Base-by-base conservation (phyloP, 2,113 vertebrate genomes). In the Sterna hirundo region DNA sequence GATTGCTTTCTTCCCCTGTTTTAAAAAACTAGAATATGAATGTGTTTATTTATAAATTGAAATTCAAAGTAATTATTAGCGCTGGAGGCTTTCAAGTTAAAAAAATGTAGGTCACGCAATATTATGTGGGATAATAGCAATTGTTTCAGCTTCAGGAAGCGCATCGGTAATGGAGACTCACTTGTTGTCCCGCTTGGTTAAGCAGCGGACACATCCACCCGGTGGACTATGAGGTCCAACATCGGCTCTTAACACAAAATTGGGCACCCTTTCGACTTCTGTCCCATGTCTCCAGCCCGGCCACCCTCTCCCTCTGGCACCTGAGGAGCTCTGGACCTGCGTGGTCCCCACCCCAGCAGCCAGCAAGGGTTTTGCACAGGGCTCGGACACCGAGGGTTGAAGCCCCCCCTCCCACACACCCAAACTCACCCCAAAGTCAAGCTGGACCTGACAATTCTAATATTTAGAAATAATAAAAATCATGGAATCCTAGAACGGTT, bases 91-190 rank as follows among this genome's bases (percentile, higher is more conserved):
- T 98, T 98, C 97, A 98, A 97, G 97, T 98, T 27, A 75, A 97
- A 77, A 97, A 97, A 98, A 98, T 98, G 97, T 98, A 98, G 98
- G 98, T 98, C 98, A 97, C 82, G 92, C 86, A 88, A 88, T 96
- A 87, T 97, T 91, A 96, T 61, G 93, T 65, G 94, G 94, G 94
- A 94, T 98, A 98, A 98, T 88, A 89, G 96, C 97, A 93, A 98
- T 93, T 97, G 97, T 97, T 97, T 97, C 94, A 90, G 96, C 97
- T 97, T 94, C 96, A 86, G 88, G 90, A 97, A 96, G 91, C 38
- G 40, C 81, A 64, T 74, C 94, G 94, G 81, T 94, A 97, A 97
- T 78, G 78, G 96, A 94, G 90, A 93, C 81, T 96, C 69, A 44
- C 77, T 82, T 66, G 89, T 49, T 96, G 96, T 85, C 82, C 74